Percentiles rank a stretch among this genome's conserved stretches.
phyloP scores from a whole-genome alignment of 37 sponge, comb jelly and placozoan genomes.

The Spongilla lacustris region DNA sequence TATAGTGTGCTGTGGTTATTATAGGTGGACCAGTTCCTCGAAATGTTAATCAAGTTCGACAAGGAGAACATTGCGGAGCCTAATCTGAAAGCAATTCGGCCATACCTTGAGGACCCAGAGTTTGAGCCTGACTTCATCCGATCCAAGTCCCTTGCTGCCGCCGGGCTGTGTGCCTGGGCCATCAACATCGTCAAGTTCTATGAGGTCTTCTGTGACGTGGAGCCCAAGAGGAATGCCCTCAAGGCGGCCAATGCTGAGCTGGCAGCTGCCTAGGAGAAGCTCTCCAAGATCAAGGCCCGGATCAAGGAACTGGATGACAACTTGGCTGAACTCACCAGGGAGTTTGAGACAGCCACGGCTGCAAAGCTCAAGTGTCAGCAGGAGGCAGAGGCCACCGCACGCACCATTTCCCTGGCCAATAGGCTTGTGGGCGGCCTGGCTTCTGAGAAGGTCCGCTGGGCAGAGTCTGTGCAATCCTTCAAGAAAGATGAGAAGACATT shows the following conservation, averaged over 20 bases:
- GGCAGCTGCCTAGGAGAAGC: conserved; percentile 87
- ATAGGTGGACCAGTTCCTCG: conserved; percentile 88
- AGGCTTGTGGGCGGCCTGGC: conserved; percentile 90
- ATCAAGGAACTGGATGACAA: conserved; percentile 95
- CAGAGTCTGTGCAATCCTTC: conserved; percentile 83
- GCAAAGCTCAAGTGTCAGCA: conserved; percentile 97
- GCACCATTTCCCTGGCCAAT: conserved; percentile 90
- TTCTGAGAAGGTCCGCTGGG: conserved; percentile 97
- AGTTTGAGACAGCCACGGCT: conserved; percentile 93
- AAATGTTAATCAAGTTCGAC: conserved; percentile 87
- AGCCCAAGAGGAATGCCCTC: conserved; percentile 96
- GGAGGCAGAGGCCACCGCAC: conserved; percentile 92
- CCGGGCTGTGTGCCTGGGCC: conserved; percentile 94
- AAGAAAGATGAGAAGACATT: conserved; percentile 85
- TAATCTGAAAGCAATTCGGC: conserved; percentile 86
- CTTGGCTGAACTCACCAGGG: conserved; percentile 83
- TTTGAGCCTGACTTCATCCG: conserved; percentile 92
- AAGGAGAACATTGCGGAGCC: conserved; percentile 92
- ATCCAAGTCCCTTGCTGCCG: conserved; percentile 67
- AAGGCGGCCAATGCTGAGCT: conserved; percentile 95
- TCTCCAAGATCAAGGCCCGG: conserved; percentile 90
- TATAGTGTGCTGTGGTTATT: too few relatives aligned
- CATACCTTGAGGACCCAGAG: conserved; percentile 86
- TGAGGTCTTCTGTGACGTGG: conserved; percentile 97
- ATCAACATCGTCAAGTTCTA: conserved; percentile 95